Base-by-base conservation (phyloP, 2,888 invertebrate species). In the Scaptomyza caliginosa region DNA sequence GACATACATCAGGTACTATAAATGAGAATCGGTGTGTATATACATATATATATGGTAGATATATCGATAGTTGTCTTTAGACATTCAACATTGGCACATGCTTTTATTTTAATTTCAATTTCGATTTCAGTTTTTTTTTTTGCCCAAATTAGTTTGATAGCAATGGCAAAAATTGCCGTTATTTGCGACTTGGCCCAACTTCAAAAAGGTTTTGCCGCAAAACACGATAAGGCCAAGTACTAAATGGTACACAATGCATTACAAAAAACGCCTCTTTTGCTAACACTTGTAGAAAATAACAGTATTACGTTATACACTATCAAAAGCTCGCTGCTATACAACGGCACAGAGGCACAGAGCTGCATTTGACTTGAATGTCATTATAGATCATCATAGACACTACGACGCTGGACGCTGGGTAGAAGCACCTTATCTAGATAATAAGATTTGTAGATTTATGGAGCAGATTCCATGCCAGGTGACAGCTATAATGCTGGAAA, bases 201-300 rank as follows among this genome's bases (percentile, higher is more conserved):
- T 71, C 74, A 71, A 71, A 67, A 28, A 62, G 19, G n/a, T n/a
- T n/a, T 16, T 38, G 32, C 72, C 69, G 68, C 54, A 2, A 7
- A 7, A 46, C 48, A 43, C 46, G 71, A 71, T 71, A 74, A 71
- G 74, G 17, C 8, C 5, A 6, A 6, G 5, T n/a, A 8, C 8
- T 10, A 11, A 42, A 42, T 24, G 2, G 3, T 24, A 7, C 10
- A 26, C 30, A 30, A n/a, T 30, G 30, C 30, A 30, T n/a, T n/a
- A n/a, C n/a, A n/a, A n/a, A n/a, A n/a, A n/a, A n/a, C n/a, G n/a
- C n/a, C n/a, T n/a, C n/a, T n/a, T n/a, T n/a, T n/a, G n/a, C n/a
- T n/a, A n/a, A n/a, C n/a, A n/a, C n/a, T n/a, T n/a, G n/a, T n/a
- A n/a, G n/a, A n/a, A n/a, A n/a, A n/a, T n/a, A n/a, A n/a, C n/a